Evolutionary conservation across 1,140 invertebrate genomes (phyloP), one percentile per base, ranked within the genome.

Genomic region (Rhagoletis zephyria): DNA sequence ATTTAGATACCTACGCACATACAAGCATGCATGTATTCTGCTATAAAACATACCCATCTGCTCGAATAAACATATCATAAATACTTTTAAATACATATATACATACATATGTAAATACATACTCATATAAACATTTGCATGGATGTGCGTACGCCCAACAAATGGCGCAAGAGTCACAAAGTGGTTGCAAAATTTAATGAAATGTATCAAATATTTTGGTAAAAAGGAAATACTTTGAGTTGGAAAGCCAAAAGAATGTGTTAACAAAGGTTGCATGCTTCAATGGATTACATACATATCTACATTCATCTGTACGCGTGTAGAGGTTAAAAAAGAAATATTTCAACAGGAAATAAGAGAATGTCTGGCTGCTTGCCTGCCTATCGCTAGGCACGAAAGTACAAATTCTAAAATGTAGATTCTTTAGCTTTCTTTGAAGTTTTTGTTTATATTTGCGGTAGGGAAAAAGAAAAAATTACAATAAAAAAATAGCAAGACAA

Each of bases 281-380:
- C 4, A 56, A 19, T 77, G 2, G 19, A 40, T 51, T 19, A 19
- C 7, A 56, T 19, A 12, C 48, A 12, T 56, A 59, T 10, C 4
- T 16, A 74, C 3, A 1, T 48, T 4, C 4, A 0, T 70, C 2
- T 4, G 6, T 74, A 14, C 40, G n/a, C 3, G 0, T 56, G 48
- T 81, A 67, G 19, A 42, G 16, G 4, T 42, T 16, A 81, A 81
- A 81, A 81, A 81, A 56, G 74, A 81, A 81, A 56, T 81, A 59
- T 81, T 81, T 59, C 74, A 51, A 81, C 74, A 81, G 74, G 74
- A 81, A 81, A 30, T 48, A 81, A 59, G 45, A 12, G 74, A 81
- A 81, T 81, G 74, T 81, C 48, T 59, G 7, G 4, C 74, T 81
- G 51, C 6, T 9, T 56, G 74, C 48, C 19, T 56, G 74, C 48